Evolutionary conservation across 2,888 invertebrate genomes (phyloP), one percentile per base, ranked within the genome.

Genomic region (Latrodectus elegans): DNA sequence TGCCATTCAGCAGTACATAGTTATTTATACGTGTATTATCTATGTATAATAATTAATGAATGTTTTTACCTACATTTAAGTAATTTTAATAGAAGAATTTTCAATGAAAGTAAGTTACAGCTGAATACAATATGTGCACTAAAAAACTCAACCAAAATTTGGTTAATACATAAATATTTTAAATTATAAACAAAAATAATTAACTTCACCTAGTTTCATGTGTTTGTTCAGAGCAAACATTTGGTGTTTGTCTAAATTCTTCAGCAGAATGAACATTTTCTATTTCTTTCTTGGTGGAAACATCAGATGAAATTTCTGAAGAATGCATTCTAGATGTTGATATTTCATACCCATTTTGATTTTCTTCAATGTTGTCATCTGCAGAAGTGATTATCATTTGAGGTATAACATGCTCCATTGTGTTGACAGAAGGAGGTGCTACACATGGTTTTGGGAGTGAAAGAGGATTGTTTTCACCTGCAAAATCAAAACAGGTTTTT

Each of bases 341-440:
- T 17, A 64, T 38, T 76, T 86, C 72, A 26, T 64, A 52, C 17
- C 22, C 38, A 70, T n/a, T 71, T 52, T 70, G 52, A n/a, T 22
- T 17, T 17, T 55, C n/a, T 67, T 71, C 72, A 11, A 55, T n/a
- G 51, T 55, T 73, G 55, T 81, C 80, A 64, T 84, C 84, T 70
- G 76, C 71, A 71, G 80, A 81, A n/a, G 86, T 86, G 52, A 86
- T 71, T 17, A 86, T 67, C 86, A 86, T 86, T 51, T 86, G 80
- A 53, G 86, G 86, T 17, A 86, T 86, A 76, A 80, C 74, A 81
- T 81, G 75, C 8, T 86, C 86, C 52, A 67, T 14, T 15, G 38
- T 51, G 14, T 53, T 68, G 60, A 17, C 71, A 26, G 71, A 79
- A 60, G 65, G 22, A 49, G 65, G 8, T n/a, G 8, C 38, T 26